phyloP scores from a whole-genome alignment of 2,113 vertebrate species.

The Sula dactylatra region DNA sequence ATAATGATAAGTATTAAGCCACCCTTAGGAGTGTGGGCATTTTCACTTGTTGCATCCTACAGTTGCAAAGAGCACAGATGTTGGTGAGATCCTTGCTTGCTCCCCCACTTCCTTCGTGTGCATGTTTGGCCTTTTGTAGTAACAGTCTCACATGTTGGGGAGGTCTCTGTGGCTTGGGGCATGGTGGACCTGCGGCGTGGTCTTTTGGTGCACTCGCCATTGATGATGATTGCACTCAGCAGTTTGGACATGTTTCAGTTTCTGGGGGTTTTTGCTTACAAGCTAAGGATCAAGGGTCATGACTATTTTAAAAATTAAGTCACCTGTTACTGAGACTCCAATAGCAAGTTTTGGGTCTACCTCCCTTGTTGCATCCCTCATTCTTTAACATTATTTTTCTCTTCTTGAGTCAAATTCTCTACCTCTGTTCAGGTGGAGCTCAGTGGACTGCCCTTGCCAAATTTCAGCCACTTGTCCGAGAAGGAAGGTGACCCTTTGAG shows the following conservation, averaged over 20 bases:
- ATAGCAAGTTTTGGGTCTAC: background rate
- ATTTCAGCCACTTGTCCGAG: background rate
- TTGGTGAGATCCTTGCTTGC: background rate
- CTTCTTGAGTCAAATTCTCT: background rate
- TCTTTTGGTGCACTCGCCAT: background rate
- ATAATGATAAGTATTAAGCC: background rate
- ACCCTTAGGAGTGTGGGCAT: background rate
- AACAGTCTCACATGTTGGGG: background rate
- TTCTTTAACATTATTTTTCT: background rate
- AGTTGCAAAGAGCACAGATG: rapidly evolving
- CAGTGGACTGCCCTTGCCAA: background rate
- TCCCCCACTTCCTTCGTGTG: background rate
- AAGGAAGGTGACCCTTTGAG: background rate
- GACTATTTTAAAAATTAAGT: background rate
- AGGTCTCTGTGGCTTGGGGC: background rate
- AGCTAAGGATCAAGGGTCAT: background rate
- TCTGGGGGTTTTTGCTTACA: background rate
- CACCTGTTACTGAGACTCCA: background rate
- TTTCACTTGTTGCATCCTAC: background rate
- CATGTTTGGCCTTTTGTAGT: background rate
- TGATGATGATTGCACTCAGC: background rate
- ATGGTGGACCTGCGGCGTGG: rapidly evolving
- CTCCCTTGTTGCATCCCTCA: background rate
- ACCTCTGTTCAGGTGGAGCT: background rate
- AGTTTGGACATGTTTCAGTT: background rate